These are phyloP conservation scores for Hypselothyrea guttata DNA, from an alignment of 2,888 invertebrate species.

Conservation along the genomic window DNA sequence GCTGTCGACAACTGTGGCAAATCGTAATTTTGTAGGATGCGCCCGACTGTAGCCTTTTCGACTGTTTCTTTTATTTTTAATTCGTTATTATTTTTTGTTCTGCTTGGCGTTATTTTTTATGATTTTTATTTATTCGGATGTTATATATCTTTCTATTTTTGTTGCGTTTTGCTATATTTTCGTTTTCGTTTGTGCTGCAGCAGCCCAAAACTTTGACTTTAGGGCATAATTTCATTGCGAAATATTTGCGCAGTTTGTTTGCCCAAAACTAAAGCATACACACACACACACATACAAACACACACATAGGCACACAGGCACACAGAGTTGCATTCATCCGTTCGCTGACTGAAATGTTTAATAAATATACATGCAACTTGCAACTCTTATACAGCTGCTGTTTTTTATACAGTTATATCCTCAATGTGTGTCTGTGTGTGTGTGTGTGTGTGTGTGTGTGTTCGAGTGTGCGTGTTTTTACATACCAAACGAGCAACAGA, in stretches of 20 bases:
- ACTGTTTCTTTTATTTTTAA: conserved; percentile 10
- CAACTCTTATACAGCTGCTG: conserved; percentile 6
- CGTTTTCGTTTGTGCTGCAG: conserved; percentile 26
- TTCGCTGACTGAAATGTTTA: conserved; percentile 54
- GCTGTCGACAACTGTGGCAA: too few species aligned
- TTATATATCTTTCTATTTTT: conserved; percentile 3
- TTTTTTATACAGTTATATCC: conserved; percentile 8
- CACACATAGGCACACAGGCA: conserved; percentile 10
- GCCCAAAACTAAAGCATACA: conserved; percentile 41
- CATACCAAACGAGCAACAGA: conserved; percentile 26
- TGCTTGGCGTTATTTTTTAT: background rate
- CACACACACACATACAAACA: conserved; percentile 12
- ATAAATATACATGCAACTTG: conserved; percentile 49
- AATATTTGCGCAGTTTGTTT: conserved; percentile 64
- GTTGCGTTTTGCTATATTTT: conserved; percentile 5
- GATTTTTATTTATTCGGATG: conserved; percentile 1
- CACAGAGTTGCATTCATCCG: conserved; percentile 15
- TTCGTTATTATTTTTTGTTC: conserved; percentile 3
- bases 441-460: background rate
- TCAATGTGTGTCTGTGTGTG: too few species aligned
- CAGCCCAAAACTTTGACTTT: conserved; percentile 66
- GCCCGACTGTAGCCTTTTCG: too few species aligned
- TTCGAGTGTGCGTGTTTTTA: conserved; percentile 27
- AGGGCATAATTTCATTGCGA: conserved; percentile 72
- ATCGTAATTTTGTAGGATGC: too few species aligned